phyloP scores from a whole-genome alignment of 2,888 invertebrate genomes.

The Chaetoderma sp. region DNA sequence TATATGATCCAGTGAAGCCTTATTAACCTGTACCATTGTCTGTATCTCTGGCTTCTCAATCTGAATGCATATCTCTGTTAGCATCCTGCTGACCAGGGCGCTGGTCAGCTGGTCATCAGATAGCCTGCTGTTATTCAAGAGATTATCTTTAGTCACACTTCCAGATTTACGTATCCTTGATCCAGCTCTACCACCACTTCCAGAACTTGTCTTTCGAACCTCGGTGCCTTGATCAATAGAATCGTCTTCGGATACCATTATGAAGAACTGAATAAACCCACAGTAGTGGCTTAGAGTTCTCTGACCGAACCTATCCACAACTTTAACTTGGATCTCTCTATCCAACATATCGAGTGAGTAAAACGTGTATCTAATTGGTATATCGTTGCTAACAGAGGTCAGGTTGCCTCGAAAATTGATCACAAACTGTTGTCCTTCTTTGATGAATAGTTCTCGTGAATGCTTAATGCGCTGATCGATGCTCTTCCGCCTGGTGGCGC shows the following conservation, averaged over 20 bases:
- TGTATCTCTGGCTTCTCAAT: not conserved
- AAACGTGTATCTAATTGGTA: not conserved
- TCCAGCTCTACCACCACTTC: too few species aligned
- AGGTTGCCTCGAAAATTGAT: not conserved
- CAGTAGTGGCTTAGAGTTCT: not conserved
- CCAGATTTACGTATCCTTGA: too few species aligned
- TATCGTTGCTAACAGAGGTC: not conserved
- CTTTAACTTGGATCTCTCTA: not conserved
- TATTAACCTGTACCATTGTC: not conserved
- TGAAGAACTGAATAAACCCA: not conserved
- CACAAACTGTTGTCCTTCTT: not conserved
- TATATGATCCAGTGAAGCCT: not conserved
- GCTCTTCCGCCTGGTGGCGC: too few species aligned
- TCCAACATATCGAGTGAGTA: not conserved
- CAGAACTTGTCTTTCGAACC: too few species aligned
- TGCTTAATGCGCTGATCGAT: too few species aligned
- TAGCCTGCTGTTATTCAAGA: too few species aligned
- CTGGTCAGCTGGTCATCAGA: too few species aligned
- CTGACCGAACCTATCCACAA: not conserved
- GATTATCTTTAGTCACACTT: too few species aligned
- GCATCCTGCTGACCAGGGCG: too few species aligned
- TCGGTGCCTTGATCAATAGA: too few species aligned
- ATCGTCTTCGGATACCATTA: too few species aligned
- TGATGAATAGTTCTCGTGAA: not conserved
- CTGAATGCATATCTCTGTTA: conserved; percentile 1